phyloP scores from a whole-genome alignment of 2,797 vertebrate genomes.

The Danio aesculapii region DNA sequence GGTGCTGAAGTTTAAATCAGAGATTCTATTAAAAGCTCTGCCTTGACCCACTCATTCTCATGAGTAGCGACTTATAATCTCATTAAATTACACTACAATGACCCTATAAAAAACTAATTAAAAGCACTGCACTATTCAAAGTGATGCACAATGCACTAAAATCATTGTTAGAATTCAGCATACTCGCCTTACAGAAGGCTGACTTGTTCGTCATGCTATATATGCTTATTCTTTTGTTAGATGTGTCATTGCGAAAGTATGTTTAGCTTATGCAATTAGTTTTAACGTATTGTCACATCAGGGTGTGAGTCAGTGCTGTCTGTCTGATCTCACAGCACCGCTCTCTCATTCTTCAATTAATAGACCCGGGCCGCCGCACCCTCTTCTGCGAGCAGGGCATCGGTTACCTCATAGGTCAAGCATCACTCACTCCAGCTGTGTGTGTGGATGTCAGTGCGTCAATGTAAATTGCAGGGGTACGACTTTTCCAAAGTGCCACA shows the following conservation, averaged over 20 bases:
- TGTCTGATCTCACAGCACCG: constrained; percentile 21
- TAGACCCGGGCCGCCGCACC: constrained; percentile 29
- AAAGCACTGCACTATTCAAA: background rate
- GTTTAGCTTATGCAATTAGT: background rate
- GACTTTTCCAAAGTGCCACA: constrained; percentile 24
- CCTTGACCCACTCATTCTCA: background rate
- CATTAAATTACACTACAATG: background rate
- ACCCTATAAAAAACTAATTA: background rate
- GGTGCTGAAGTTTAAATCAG: background rate
- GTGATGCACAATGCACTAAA: background rate
- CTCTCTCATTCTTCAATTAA: constrained; percentile 32
- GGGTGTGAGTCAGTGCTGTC: constrained; percentile 1
- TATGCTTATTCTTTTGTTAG: background rate
- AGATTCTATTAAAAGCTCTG: background rate
- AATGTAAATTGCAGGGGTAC: constrained; percentile 8
- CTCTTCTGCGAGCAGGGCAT: constrained; percentile 40
- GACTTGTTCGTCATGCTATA: background rate
- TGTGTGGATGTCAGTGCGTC: constrained; percentile 30
- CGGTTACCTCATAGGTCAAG: constrained; percentile 48
- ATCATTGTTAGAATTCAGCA: background rate
- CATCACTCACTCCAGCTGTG: constrained; percentile 39
- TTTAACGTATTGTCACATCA: constrained; percentile 7
- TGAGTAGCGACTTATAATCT: background rate
- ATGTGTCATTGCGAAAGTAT: background rate
- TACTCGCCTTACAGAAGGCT: background rate